Base-by-base conservation (phyloP, 1,140 invertebrate genomes). In the Tetramorium alpestre region DNA sequence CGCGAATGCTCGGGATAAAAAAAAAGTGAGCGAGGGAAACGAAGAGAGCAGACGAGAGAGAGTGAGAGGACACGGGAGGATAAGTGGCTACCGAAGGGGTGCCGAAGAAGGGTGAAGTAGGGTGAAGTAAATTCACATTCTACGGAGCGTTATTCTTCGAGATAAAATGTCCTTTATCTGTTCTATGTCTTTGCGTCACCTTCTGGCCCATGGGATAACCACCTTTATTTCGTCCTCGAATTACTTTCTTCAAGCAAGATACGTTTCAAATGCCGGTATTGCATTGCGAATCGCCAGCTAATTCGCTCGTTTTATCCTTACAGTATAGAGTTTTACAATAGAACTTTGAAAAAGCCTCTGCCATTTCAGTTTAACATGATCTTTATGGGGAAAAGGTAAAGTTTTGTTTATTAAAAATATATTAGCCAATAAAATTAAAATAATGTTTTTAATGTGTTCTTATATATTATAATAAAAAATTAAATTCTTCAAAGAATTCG, bases 151-250 rank as follows among this genome's bases (percentile, higher is more conserved):
- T 94, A 94, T 94, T 94, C 92, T 92, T 87, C 91, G 91, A 95
- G 95, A 95, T 95, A 95, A 95, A 95, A 94, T 94, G 91, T 91
- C 91, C 92, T 95, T 95, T 95, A 95, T 95, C 95, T 93, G 86
- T 78, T 87, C 89, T 91, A 89, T 87, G 88, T 88, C 84, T 65
- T 81, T 78, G 22, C 81, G 51, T 65, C 84, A 33, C 78, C 78
- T 85, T 44, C 54, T 49, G 56, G 28, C 67, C 47, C 56, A 28
- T 44, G 22, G 72, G 86, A 85, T 88, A 89, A 87, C 75, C 81
- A 82, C 81, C 70, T 90, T 86, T 91, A 91, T 90, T 88, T 90
- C 84, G 88, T 38, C 22, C 60, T 58, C 56, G 51, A n/a, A 82
- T 88, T 72, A 58, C 51, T 75, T 91, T 85, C 25, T 51, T 33